phyloP scores from a whole-genome alignment of 2,113 vertebrate species.

The Pomatorhinus ruficollis region DNA sequence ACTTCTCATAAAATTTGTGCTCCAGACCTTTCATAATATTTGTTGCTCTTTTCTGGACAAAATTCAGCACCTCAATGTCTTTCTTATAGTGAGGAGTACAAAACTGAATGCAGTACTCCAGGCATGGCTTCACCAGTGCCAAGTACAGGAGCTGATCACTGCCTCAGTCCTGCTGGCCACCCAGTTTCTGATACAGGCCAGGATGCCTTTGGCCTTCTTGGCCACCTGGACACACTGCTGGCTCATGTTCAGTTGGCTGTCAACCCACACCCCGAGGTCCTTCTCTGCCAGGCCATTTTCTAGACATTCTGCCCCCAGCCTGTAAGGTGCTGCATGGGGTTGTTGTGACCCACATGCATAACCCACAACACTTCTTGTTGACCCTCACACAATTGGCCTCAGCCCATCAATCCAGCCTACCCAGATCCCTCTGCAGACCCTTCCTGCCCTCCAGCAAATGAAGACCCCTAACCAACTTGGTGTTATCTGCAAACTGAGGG shows the following conservation, averaged over 20 bases:
- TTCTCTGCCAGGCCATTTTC: neutral
- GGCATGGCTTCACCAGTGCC: neutral
- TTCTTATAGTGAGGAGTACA: neutral
- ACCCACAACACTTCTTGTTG: neutral
- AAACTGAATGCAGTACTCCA: fast-evolving
- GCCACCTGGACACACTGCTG: neutral
- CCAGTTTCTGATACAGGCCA: neutral
- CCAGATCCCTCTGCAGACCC: neutral
- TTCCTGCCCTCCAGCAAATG: neutral
- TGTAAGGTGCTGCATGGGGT: neutral
- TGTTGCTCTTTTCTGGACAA: neutral
- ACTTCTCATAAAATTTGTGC: neutral
- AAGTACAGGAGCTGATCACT: neutral
- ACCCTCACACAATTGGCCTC: fast-evolving
- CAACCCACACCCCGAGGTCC: fast-evolving
- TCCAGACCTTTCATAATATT: neutral
- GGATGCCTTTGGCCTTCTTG: neutral
- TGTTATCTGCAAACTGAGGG: neutral
- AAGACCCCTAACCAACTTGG: neutral
- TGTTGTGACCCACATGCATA: neutral
- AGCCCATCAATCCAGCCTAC: fast-evolving
- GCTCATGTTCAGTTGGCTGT: neutral
- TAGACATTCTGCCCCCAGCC: neutral
- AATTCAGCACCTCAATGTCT: neutral
- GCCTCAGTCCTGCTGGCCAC: neutral